Evolutionary conservation across 2,888 invertebrate genomes (phyloP).

Genomic region (Lamellibrachia satsuma): DNA sequence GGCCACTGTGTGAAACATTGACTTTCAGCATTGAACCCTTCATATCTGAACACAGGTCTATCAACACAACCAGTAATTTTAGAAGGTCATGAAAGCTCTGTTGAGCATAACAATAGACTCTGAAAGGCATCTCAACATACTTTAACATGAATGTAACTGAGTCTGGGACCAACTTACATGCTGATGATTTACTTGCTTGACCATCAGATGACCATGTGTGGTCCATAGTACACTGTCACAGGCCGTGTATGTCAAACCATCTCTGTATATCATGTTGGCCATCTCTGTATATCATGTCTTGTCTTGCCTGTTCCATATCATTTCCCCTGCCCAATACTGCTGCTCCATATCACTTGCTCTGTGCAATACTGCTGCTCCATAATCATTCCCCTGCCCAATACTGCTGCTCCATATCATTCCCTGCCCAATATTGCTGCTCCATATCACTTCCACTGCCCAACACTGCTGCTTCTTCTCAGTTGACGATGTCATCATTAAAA

Average conservation of each 20-base stretch:
- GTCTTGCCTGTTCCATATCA: not conserved
- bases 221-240: not conserved
- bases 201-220: not conserved
- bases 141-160: not conserved
- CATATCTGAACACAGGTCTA: not conserved
- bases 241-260: not conserved
- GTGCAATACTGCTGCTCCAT: not conserved
- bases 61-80: not conserved
- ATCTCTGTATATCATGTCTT: not conserved
- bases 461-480: not conserved
- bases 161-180: no score
- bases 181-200: not conserved
- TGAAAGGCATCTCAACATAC: not conserved
- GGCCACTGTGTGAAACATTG: constrained; percentile 25
- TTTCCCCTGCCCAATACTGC: not conserved
- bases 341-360: not conserved
- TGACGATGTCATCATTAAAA: not conserved
- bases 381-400: not conserved
- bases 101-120: not conserved
- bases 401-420: not conserved
- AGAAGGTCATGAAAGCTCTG: not conserved
- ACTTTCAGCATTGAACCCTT: not conserved
- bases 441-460: not conserved
- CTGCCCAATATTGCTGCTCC: not conserved
- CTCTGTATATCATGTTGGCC: not conserved